Conservation (phyloP, 2,888 invertebrate genomes). For the Cristatella mucedo region DNA sequence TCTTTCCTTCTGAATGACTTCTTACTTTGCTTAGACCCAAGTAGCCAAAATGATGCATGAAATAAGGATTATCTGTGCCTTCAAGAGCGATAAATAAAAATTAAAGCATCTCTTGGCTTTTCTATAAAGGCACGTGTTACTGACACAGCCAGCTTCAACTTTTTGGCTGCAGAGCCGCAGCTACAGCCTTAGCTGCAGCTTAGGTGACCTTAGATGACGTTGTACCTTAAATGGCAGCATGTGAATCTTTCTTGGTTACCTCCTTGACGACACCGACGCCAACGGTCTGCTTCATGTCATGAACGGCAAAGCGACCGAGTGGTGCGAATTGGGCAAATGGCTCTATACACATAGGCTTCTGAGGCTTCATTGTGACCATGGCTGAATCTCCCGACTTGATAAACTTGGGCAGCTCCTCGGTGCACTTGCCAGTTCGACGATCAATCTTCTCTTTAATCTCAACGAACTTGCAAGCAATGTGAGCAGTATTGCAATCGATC, state of each 20-base stretch:
- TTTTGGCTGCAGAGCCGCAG: no score
- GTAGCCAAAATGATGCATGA: no score
- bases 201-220: conserved; percentile 99
- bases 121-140: no score
- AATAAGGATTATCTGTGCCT: no score
- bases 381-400: conserved; percentile 95
- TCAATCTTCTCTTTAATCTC: conserved; percentile 97
- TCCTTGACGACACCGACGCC: conserved; percentile 81
- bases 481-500: conserved; percentile 98
- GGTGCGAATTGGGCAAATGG: conserved; percentile 95
- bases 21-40: no score
- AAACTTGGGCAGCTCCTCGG: conserved; percentile 57
- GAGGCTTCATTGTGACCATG: conserved; percentile 78
- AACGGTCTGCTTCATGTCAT: conserved; percentile 98
- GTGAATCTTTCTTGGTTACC: conserved; percentile 66
- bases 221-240: no score
- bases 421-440: conserved; percentile 75
- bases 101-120: no score
- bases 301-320: conserved; percentile 86
- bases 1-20: no score
- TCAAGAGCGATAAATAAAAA: no score
- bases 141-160: no score
- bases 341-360: conserved; percentile 95
- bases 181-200: conserved; percentile 95
- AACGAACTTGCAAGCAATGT: conserved; percentile 98